Conservation (phyloP, 1,140 invertebrate species). For the Zaprionus lachaisei region DNA sequence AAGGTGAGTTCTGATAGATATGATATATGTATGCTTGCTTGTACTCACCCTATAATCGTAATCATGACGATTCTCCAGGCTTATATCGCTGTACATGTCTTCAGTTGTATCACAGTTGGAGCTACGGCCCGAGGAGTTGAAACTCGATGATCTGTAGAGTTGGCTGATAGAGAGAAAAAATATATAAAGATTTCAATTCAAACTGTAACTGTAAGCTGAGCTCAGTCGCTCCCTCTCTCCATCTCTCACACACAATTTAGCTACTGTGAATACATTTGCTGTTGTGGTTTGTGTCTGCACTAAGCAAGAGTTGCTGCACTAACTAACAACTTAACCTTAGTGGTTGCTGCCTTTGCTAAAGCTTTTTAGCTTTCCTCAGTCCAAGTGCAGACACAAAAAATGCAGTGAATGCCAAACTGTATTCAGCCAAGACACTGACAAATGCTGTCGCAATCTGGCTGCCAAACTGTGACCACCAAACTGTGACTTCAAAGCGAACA, state of each 20-base stretch:
- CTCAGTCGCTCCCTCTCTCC: background rate
- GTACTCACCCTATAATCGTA: slow-evolving; percentile 94
- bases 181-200: background rate
- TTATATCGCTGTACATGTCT: slow-evolving; percentile 96
- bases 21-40: background rate
- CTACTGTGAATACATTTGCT: slow-evolving; percentile 6
- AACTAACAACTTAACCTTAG: no score
- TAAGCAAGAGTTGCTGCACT: background rate
- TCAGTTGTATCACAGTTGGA: slow-evolving; percentile 95
- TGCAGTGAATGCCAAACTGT: slow-evolving; percentile 3
- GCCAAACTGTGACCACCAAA: slow-evolving; percentile 24
- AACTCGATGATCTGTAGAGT: slow-evolving; percentile 94
- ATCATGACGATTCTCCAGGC: slow-evolving; percentile 95
- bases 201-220: background rate
- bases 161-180: slow-evolving; percentile 87
- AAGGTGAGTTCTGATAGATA: background rate
- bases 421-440: slow-evolving; percentile 34
- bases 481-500: slow-evolving; percentile 6
- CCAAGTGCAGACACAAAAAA: slow-evolving; percentile 15
- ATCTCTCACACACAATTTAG: background rate
- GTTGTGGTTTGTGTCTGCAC: slow-evolving; percentile 20
- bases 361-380: background rate
- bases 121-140: slow-evolving; percentile 94
- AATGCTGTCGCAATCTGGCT: slow-evolving; percentile 7
- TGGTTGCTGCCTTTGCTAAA: background rate